Base-by-base conservation (phyloP, 2,113 vertebrate species). In the Symphodus melops region DNA sequence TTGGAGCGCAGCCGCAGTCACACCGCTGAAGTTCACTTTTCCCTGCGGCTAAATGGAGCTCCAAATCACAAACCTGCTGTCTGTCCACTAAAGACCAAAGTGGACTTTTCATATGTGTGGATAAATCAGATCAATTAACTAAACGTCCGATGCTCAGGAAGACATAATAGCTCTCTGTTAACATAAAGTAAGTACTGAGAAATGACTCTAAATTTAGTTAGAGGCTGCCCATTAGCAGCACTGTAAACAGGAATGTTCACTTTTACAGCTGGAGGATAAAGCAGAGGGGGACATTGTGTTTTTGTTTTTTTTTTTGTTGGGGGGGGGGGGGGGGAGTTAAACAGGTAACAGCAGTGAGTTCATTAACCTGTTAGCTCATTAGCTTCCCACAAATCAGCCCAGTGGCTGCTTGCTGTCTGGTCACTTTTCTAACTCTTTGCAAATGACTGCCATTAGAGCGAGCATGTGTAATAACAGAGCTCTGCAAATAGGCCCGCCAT, bases 361-460 rank as follows among this genome's bases (percentile, higher is more conserved):
- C 85, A 77, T 92, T 91, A 92, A 51, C 79, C 82, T 33, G 46
- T 90, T 86, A 90, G 72, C 81, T 86, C 76, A 73, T 91, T 87
- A 85, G 73, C 42, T 69, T 17, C 53, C 53, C 75, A 66, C 71
- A 75, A 87, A 89, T 85, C 73, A 67, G 56, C 58, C 58, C 66
- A 46, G 54, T 14, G 57, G 62, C 63, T 48, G 55, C 66, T 71
- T 13, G 58, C 59, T 76, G 72, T 77, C 63, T 71, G 66, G 13
- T 81, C 64, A 69, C 74, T 84, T 62, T 64, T 79, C 69, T 86
- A 89, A 89, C 83, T 83, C 49, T 70, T 79, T 71, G 81, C 68
- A 89, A 90, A 84, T 86, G 75, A 86, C 83, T 71, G 52, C 36
- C 53, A 84, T 89, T 87, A 87, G n/a, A 61, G 79, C 39, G 2